Conservation (phyloP, 2,888 invertebrate species). For the Nomada ruficornis region DNA sequence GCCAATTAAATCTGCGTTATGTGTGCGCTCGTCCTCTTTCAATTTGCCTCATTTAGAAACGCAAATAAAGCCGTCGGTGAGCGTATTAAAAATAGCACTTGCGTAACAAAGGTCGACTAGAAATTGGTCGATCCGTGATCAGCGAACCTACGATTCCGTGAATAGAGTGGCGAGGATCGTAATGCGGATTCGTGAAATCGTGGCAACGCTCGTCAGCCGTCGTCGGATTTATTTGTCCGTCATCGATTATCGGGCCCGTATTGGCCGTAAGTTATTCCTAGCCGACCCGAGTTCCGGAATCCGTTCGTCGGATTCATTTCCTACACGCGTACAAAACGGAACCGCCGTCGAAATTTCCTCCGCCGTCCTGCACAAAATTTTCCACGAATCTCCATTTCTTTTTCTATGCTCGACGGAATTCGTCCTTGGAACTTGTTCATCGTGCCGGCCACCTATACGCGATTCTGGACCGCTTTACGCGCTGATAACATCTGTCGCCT, state of each 20-base stretch:
- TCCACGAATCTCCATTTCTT: not conserved
- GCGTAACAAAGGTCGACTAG: not conserved
- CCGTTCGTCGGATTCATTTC: constrained; percentile 21
- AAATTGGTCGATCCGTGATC: constrained; percentile 2
- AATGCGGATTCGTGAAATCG: constrained; percentile 38
- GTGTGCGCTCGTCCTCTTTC: constrained; percentile 1
- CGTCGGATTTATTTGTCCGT: constrained; percentile 51
- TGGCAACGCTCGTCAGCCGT: constrained; percentile 26
- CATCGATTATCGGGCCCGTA: constrained; percentile 54
- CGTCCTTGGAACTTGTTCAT: constrained; percentile 16
- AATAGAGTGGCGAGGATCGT: constrained; percentile 23
- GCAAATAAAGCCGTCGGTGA: not conserved
- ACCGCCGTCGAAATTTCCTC: not conserved
- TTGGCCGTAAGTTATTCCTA: constrained; percentile 23
- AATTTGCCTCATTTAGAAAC: not conserved
- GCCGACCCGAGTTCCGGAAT: not conserved
- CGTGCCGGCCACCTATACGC: not conserved
- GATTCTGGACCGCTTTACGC: not conserved
- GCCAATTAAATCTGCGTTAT: not conserved
- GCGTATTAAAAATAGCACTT: constrained; percentile 10
- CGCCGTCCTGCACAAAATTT: not conserved
- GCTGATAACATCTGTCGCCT: constrained; percentile 21
- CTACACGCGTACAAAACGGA: not conserved
- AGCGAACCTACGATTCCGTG: constrained; percentile 28
- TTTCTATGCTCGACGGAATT: constrained; percentile 23